phyloP scores from a whole-genome alignment of 2,797 vertebrate species.

The Danio tinwini region DNA sequence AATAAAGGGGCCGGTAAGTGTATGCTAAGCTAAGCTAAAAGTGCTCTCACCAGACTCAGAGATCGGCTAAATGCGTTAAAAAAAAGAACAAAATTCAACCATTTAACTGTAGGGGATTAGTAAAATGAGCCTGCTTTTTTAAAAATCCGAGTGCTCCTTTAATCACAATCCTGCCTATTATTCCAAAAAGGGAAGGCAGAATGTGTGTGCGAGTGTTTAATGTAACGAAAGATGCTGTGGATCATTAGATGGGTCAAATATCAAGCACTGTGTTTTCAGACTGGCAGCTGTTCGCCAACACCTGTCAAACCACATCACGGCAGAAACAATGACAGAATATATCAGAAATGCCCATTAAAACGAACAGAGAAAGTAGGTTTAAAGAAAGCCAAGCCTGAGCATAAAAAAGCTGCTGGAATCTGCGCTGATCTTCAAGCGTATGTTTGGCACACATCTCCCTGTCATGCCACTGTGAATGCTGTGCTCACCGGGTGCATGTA shows the following conservation, averaged over 20 bases:
- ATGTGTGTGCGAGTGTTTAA: conserved; percentile 26
- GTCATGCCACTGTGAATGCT: conserved; percentile 1
- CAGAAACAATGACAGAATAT: conserved; percentile 17
- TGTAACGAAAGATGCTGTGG: conserved; percentile 26
- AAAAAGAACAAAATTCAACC: too few relatives aligned
- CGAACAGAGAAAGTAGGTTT: background rate
- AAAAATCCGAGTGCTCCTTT: too few relatives aligned
- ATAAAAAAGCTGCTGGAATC: conserved; percentile 1
- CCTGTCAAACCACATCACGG: conserved; percentile 47
- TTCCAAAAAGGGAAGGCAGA: background rate
- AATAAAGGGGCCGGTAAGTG: too few relatives aligned
- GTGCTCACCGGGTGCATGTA: background rate
- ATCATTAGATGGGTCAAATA: conserved; percentile 44
- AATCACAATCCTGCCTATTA: background rate
- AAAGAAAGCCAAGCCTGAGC: background rate
- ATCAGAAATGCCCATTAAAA: background rate
- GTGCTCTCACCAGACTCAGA: too few relatives aligned
- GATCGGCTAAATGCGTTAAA: too few relatives aligned
- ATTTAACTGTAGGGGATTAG: too few relatives aligned
- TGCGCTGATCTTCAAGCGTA: conserved; percentile 34
- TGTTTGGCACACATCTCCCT: conserved; percentile 23
- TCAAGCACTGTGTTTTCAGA: conserved; percentile 42
- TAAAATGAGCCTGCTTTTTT: too few relatives aligned
- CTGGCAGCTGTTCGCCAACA: conserved; percentile 44
- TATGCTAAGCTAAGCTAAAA: too few relatives aligned